Evolutionary conservation across 2,888 invertebrate genomes (phyloP), one percentile per base, ranked within the genome.

Genomic region (Melolontha melolontha): DNA sequence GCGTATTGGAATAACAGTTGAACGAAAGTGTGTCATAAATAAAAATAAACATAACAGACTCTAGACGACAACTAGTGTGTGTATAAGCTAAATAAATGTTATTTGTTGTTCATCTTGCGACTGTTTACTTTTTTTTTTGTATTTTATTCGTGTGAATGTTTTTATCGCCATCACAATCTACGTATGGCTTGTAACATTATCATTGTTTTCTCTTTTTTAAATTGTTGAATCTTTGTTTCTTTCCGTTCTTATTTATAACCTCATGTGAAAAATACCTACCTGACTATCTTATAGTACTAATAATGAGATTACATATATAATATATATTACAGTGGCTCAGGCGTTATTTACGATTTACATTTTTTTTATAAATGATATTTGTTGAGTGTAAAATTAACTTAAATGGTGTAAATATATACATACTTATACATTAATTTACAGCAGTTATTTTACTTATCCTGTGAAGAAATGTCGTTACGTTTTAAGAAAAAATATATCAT

Each of bases 21-120:
- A 47, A 47, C 47, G 49, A 66, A 59, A 59, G 41, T 50, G 66
- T 57, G 55, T 66, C 47, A 59, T 47, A 55, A 55, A 22, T 22
- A 16, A 62, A 62, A 62, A 34, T 10, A 62, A 47, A 34, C 47
- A 47, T 11, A 47, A 47, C 54, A 34, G 51, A 67, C 63, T 52
- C 52, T 67, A 67, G 63, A 62, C n/a, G 29, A 47, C 59, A 54
- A 62, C 54, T 78, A 75, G 76, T 76, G 79, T 79, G 78, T 75
- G 78, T 79, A 78, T 75, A 78, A 74, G 72, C 67, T 67, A 67
- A 71, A 74, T 78, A 74, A 75, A 77, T 79, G 79, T 78, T 80
- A 78, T 77, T 77, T 79, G 78, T 80, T 80, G 78, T 79, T 78
- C 76, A 76, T 74, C 75, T 74, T 47, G 47, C 74, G 75, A 74